Conservation (phyloP, 2,797 vertebrate genomes). For the Ctenosaura bakeri region DNA sequence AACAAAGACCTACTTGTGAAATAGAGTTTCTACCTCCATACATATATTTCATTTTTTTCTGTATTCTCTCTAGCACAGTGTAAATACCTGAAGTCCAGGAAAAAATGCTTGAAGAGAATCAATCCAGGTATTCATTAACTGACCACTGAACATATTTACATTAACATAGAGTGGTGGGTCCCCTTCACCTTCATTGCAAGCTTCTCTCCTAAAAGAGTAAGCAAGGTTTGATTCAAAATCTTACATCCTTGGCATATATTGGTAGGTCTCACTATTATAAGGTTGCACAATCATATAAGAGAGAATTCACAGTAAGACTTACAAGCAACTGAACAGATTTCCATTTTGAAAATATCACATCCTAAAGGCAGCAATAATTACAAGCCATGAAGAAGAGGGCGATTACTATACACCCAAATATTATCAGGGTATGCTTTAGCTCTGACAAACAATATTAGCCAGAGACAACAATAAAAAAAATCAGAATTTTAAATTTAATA, state of each 20-base stretch:
- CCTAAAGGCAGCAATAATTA: neutral
- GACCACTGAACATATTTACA: constrained; percentile 97
- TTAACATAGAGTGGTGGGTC: constrained; percentile 98
- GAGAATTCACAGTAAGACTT: neutral
- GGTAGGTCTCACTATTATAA: neutral
- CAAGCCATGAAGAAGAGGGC: neutral
- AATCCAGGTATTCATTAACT: constrained; percentile 99
- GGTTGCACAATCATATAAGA: neutral
- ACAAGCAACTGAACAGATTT: neutral
- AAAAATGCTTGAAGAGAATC: constrained; percentile 99
- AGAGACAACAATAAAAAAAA: neutral
- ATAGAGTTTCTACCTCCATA: rapidly evolving
- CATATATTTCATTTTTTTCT: neutral
- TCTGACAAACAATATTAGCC: neutral
- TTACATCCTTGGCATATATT: neutral
- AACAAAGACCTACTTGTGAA: neutral
- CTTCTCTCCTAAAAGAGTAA: constrained; percentile 85
- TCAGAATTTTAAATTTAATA: neutral
- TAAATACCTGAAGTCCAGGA: constrained; percentile 92
- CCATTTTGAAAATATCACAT: neutral
- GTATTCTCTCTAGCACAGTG: neutral
- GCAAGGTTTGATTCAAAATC: neutral
- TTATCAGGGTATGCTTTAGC: neutral
- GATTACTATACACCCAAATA: neutral
- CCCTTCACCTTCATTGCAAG: constrained; percentile 96